These are phyloP conservation scores for Probosciger aterrimus DNA, from an alignment of 2,113 vertebrate genomes.

Conservation along the genomic window DNA sequence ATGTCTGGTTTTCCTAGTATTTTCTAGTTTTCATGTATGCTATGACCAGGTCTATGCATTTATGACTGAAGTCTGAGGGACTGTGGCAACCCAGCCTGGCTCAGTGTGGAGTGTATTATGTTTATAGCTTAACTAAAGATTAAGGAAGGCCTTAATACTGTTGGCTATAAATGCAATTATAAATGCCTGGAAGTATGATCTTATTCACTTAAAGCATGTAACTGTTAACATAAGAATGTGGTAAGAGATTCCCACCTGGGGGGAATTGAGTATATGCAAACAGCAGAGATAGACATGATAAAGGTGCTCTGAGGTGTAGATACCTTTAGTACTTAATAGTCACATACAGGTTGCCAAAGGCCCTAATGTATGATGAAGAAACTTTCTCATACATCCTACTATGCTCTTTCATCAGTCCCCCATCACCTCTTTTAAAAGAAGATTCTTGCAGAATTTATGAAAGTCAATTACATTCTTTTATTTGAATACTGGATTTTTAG, in stretches of 20 bases:
- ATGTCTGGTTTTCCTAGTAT: not conserved
- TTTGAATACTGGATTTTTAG: not conserved
- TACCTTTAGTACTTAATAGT: not conserved
- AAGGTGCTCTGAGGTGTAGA: not conserved
- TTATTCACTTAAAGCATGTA: not conserved
- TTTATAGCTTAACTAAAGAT: not conserved
- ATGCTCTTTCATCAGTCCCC: not conserved
- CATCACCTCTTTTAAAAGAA: not conserved
- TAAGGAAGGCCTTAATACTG: not conserved
- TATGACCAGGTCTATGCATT: not conserved
- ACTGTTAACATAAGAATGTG: not conserved
- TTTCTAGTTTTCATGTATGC: not conserved
- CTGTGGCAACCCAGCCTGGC: not conserved
- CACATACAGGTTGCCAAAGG: not conserved
- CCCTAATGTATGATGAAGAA: not conserved
- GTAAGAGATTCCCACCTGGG: not conserved
- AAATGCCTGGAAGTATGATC: not conserved
- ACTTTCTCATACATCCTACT: not conserved
- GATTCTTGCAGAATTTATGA: not conserved
- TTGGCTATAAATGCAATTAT: not conserved
- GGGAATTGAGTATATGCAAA: not conserved
- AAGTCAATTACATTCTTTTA: not conserved
- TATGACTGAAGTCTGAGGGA: not conserved
- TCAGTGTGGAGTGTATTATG: not conserved
- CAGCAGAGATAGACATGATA: not conserved